These are phyloP conservation scores for Heliconius aoede DNA, from an alignment of 2,888 invertebrate species.

Conservation along the genomic window DNA sequence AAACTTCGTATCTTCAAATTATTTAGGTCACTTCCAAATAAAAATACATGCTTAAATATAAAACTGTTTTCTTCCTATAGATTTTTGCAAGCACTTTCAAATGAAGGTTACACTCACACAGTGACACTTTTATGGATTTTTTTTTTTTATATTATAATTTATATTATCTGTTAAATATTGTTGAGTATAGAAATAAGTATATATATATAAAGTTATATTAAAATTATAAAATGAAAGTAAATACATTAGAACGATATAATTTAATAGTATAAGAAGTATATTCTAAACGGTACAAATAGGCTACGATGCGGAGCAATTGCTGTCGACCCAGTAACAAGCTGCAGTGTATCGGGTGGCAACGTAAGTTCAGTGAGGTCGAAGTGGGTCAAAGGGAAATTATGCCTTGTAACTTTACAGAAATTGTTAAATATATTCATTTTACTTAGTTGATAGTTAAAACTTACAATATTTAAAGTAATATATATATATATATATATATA, in stretches of 20 bases:
- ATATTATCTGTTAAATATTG: too few species aligned
- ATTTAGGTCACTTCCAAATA: not conserved
- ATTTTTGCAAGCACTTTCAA: too few species aligned
- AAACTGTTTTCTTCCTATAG: too few species aligned
- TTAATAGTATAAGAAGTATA: conserved; percentile 48
- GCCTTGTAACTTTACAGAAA: conserved; percentile 44
- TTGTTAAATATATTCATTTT: conserved; percentile 48
- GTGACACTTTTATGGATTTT: too few species aligned
- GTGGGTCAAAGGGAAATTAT: conserved; percentile 54
- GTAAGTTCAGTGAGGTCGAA: conserved; percentile 55
- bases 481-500: too few species aligned
- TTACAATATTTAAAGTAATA: not conserved
- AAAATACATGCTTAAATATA: too few species aligned
- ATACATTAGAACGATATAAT: conserved; percentile 7
- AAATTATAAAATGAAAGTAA: conserved; percentile 26
- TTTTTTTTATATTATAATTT: too few species aligned
- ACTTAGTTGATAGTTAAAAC: conserved; percentile 43
- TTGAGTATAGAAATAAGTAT: too few species aligned
- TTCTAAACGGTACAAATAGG: conserved; percentile 78
- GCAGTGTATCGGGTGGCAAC: conserved; percentile 63
- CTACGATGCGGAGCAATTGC: conserved; percentile 62
- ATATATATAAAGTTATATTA: not conserved
- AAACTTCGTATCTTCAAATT: not conserved
- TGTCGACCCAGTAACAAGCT: conserved; percentile 67
- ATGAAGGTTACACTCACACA: too few species aligned